Evolutionary conservation across 2,888 invertebrate species (phyloP), one percentile per base, ranked within the genome.

Genomic region (Limenitis camilla): DNA sequence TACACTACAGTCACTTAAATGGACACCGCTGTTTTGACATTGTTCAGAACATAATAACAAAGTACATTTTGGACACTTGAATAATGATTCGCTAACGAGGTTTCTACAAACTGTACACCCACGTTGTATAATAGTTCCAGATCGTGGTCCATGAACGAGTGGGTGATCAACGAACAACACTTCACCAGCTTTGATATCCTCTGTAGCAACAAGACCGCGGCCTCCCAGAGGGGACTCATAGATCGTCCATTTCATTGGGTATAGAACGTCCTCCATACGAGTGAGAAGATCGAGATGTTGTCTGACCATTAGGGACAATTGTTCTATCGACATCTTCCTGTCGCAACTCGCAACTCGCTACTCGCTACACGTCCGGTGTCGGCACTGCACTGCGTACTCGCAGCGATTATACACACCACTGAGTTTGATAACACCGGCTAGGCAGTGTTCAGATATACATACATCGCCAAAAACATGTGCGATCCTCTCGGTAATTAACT

Each of bases 91-190:
- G 36, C 69, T 64, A 55, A 85, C 76, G 47, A 88, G 66, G 61
- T 88, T 89, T 62, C 89, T 90, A 67, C 94, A 94, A 61, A 88
- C 89, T 1, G 91, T 89, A 73, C 94, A 94, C 53, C 90, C 88
- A 66, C 91, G 86, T 52, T 89, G 88, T 11, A 88, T 73, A 35
- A 80, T 78, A 47, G 78, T 78, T 48, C 88, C 83, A 35, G 89
- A 86, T 41, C 93, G 89, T 0, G 94, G 93, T 0, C 95, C 94
- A 45, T 90, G 74, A 39, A 94, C 83, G 40, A 95, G 74, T 1
- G 95, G 92, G 49, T 82, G 85, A 71, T 95, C 95, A 8, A 89
- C 84, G 67, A 92, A 94, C 46, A 95, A 89, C 31, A 92, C 73
- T 74, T 94, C 93, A 36, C 93, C 93, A 31, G 86, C 71, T 52